These are phyloP conservation scores for Lycorma delicatula DNA, from an alignment of 1,140 invertebrate species.

Conservation along the genomic window DNA sequence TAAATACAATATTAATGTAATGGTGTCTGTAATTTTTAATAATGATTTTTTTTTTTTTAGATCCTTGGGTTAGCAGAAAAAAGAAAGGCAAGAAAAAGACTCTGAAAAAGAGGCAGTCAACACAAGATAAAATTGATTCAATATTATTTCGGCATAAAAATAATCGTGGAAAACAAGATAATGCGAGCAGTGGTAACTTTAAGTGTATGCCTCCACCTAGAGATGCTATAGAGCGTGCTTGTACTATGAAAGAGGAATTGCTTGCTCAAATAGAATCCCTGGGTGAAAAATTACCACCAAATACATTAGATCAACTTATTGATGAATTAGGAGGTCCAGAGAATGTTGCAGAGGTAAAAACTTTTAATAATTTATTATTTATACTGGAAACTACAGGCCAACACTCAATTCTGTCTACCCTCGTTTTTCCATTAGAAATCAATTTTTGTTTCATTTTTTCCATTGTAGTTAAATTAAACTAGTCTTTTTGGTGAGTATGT, in stretches of 20 bases:
- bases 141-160: constrained; percentile 18
- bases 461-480: too few relatives aligned
- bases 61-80: constrained; percentile 71
- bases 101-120: constrained; percentile 53
- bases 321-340: constrained; percentile 96
- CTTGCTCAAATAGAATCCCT: constrained; percentile 77
- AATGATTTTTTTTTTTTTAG: constrained; percentile 44
- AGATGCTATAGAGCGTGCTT: constrained; percentile 76
- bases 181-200: constrained; percentile 16
- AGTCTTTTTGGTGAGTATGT: too few relatives aligned
- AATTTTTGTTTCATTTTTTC: too few relatives aligned
- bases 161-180: constrained; percentile 13
- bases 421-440: too few relatives aligned
- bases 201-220: constrained; percentile 59
- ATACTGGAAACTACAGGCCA: constrained; percentile 13
- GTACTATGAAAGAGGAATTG: constrained; percentile 87
- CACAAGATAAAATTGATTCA: constrained; percentile 60
- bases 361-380: constrained; percentile 10
- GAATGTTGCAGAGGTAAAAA: constrained; percentile 87
- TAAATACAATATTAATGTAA: too few relatives aligned
- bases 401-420: neutral
- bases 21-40: too few relatives aligned
- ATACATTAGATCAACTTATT: constrained; percentile 96
- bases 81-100: constrained; percentile 61
- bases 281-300: constrained; percentile 86